Conservation (phyloP, 2,888 invertebrate genomes). For the Boloria selene region DNA sequence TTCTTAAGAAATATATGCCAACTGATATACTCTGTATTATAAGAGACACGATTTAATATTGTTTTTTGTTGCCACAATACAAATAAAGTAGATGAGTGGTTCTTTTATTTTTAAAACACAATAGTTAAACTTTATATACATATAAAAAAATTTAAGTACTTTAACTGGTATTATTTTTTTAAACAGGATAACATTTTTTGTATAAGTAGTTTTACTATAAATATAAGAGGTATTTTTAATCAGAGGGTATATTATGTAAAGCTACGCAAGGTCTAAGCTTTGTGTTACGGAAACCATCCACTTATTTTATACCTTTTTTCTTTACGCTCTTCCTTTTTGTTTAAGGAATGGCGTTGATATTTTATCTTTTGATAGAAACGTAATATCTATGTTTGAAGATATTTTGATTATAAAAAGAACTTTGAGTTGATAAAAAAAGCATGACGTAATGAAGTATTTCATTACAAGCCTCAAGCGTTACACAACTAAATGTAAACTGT, state of each 20-base stretch:
- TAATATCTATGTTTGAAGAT: background rate
- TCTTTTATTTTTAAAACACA: conserved; percentile 5
- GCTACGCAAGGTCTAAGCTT: conserved; percentile 1
- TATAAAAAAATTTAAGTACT: too few species aligned
- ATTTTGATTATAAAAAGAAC: background rate
- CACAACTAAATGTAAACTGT: too few species aligned
- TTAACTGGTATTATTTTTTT: too few species aligned
- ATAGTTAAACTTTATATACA: too few species aligned
- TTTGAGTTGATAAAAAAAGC: background rate
- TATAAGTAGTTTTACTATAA: too few species aligned
- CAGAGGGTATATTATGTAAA: background rate
- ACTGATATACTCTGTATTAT: background rate
- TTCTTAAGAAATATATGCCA: conserved; percentile 1
- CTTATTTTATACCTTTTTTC: conserved; percentile 22
- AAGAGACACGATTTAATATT: conserved; percentile 8
- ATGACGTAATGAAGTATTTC: background rate
- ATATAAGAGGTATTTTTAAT: background rate
- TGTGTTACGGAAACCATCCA: conserved; percentile 6
- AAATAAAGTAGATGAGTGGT: conserved; percentile 5
- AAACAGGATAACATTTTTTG: too few species aligned
- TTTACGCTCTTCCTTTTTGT: conserved; percentile 6
- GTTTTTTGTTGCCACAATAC: conserved; percentile 3
- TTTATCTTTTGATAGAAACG: conserved; percentile 2
- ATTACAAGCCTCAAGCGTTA: background rate
- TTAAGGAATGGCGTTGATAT: conserved; percentile 8